Evolutionary conservation across 2,113 vertebrate species (phyloP), one percentile per base, ranked within the genome.

Genomic region (Labeo rohita): DNA sequence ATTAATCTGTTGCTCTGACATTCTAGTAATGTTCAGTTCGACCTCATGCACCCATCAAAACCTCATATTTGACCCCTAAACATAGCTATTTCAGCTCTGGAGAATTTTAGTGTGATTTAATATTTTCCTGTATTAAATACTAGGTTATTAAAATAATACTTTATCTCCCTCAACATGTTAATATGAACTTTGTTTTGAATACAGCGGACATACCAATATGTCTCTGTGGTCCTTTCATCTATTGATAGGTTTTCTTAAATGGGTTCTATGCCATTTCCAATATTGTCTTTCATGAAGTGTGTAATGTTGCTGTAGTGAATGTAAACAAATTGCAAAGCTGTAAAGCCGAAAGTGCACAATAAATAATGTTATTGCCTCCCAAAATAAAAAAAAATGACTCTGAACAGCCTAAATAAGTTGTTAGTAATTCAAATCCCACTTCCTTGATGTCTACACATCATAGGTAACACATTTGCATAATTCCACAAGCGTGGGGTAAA

Each of bases 141-240:
- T 13, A 66, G 12, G 6, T 34, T 34, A 34, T 66, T 12, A 49
- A 49, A 49, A 49, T 49, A 10, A 49, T 10, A 49, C 47, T 10
- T 28, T 28, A 49, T 15, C 23, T 34, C 63, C 28, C 66, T 8
- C 3, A 70, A 68, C 34, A 68, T 28, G 28, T 28, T 28, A 28
- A 28, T 28, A 28, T 28, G 28, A 28, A 63, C 56, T 12, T 21
- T 72, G 45, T 66, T 39, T 74, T 84, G 74, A 79, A 81, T 21
- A 23, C 77, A 70, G 59, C 77, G 76, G 78, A 23, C 86, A 91
- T 89, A 90, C 83, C 80, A 80, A 90, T 45, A 45, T 36, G 84
- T 84, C 49, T 79, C 76, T 8, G 21, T 76, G 8, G 18, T 16
- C 21, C 15, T 43, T 43, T 34, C 6, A 47, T 73, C 84, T 85